These are phyloP conservation scores for Circaetus gallicus DNA, from an alignment of 2,113 vertebrate genomes.

Conservation along the genomic window DNA sequence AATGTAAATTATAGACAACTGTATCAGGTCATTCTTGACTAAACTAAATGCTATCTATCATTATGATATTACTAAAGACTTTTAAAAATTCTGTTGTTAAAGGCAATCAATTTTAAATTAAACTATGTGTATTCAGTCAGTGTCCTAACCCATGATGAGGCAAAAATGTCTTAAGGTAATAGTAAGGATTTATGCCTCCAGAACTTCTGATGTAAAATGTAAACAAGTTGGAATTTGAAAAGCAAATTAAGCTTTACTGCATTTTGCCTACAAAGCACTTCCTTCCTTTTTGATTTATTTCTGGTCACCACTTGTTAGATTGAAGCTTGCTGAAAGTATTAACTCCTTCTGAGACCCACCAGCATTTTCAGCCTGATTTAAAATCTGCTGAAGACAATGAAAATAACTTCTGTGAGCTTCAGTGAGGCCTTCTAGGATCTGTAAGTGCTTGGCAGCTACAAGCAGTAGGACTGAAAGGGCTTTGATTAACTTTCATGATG, in stretches of 20 bases:
- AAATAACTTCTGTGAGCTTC: neutral
- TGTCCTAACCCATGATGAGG: neutral
- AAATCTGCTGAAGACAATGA: neutral
- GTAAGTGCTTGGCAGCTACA: neutral
- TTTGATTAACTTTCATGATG: neutral
- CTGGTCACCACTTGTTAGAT: neutral
- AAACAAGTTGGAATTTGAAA: neutral
- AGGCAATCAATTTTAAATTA: slow-evolving; percentile 47
- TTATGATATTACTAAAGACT: slow-evolving; percentile 38
- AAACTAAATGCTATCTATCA: slow-evolving; percentile 53
- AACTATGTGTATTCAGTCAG: neutral
- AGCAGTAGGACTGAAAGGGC: neutral
- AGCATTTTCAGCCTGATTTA: neutral
- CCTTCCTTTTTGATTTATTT: neutral
- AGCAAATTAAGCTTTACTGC: neutral
- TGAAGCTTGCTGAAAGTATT: neutral
- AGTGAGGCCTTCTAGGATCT: neutral
- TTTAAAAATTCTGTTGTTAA: slow-evolving; percentile 19
- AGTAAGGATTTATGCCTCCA: neutral
- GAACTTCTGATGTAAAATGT: neutral
- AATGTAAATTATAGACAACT: slow-evolving; percentile 42
- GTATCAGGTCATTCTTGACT: slow-evolving; percentile 10
- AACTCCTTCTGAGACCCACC: neutral
- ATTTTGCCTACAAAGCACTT: neutral
- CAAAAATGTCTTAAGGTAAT: neutral